Evolutionary conservation across 2,888 invertebrate genomes (phyloP), one percentile per base, ranked within the genome.

Genomic region (Drosophila peninsularis): DNA sequence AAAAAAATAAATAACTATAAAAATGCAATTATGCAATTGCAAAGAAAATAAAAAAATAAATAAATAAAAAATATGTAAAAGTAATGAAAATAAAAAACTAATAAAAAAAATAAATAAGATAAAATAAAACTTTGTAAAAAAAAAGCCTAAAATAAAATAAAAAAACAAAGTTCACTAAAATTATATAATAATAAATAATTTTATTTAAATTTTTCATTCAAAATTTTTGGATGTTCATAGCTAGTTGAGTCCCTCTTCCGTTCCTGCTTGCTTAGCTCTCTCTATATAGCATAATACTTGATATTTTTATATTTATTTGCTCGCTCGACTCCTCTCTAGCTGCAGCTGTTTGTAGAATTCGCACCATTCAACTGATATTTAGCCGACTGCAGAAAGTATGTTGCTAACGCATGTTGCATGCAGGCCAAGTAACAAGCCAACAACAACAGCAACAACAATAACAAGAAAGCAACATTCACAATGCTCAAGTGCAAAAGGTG

Each of bases 401-500:
- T 85, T 85, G 85, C 78, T 77, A 77, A 80, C 75, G 75, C 82
- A 82, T 77, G 79, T 78, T 78, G 77, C 73, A 55, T 13, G 67
- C 67, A 54, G 75, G 60, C 58, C 62, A 58, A 52, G 49, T 49
- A 21, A 21, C 41, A 32, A 24, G 53, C 41, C 60, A 69, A 63
- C 55, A 64, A 64, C 68, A 63, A 61, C 60, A 62, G 37, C 56
- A 53, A 61, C 61, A 75, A 72, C 24, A 24, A 24, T 5, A 53
- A 61, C 61, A 75, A 72, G 32, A 19, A 32, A 19, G 52, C 72
- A 77, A 69, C 60, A 66, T 61, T 65, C 24, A 66, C 71, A 74
- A 68, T 77, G 68, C 78, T 77, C 79, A 67, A 86, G 83, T 81
- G 86, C 79, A 72, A 86, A 82, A 86, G 84, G 80, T 80, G 88